Percentiles rank a stretch among this genome's conserved stretches.
phyloP scores from a whole-genome alignment of 2,797 vertebrate genomes.

The Bradypodion ventrale region DNA sequence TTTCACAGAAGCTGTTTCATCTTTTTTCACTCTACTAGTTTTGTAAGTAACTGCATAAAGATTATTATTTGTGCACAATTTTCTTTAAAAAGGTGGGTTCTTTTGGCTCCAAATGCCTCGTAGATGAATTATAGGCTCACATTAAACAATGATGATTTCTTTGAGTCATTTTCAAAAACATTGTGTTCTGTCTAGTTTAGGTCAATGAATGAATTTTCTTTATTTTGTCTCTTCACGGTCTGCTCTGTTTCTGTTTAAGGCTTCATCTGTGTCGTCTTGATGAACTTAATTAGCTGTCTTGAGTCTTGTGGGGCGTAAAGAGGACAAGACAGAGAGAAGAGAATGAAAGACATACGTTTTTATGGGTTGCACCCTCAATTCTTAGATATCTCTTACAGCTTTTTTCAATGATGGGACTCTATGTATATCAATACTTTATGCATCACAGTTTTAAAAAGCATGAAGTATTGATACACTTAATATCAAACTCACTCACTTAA shows the following conservation, averaged over 20 bases:
- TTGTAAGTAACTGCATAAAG: background rate
- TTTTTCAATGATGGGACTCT: background rate
- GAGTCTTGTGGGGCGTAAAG: background rate
- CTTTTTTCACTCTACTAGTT: background rate
- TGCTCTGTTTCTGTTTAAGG: background rate
- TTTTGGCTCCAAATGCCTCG: background rate
- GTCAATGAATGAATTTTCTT: background rate
- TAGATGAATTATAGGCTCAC: background rate
- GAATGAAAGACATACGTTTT: background rate
- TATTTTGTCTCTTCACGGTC: background rate
- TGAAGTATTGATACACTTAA: too few species aligned
- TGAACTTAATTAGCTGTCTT: background rate
- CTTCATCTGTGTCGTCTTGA: too few species aligned
- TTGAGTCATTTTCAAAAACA: background rate
- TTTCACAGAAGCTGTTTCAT: background rate
- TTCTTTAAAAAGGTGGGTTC: background rate
- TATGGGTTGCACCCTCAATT: background rate
- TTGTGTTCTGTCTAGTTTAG: background rate
- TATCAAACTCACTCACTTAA: too few species aligned
- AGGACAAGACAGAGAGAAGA: background rate
- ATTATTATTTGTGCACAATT: background rate
- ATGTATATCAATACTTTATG: background rate
- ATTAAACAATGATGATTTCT: background rate
- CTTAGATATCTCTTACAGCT: background rate
- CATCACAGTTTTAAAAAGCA: background rate